Evolutionary conservation across 1,140 invertebrate genomes (phyloP), one percentile per base, ranked within the genome.

Genomic region (Drosophila suzukii): DNA sequence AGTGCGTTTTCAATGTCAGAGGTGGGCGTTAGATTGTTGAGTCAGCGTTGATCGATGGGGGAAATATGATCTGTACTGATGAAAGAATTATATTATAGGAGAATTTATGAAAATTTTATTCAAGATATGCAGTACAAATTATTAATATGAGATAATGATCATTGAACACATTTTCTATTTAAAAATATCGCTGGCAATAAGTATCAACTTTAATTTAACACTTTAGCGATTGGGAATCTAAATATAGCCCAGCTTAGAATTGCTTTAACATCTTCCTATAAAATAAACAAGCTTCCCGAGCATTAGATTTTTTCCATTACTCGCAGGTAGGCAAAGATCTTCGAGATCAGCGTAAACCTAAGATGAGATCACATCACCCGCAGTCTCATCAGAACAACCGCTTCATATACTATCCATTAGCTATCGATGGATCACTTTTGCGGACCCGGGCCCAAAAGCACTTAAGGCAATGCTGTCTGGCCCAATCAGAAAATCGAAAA

Each of bases 371-470:
- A 71, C 67, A 57, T 30, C 62, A 39, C 62, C 62, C 62, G 15
- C 43, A 49, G 12, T 20, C 27, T 8, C 10, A 10, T 7, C 15
- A 61, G 13, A 46, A 61, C 11, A 27, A 65, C 24, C 43, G 15
- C 47, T 20, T 51, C 8, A 34, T 17, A 34, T 51, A 39, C 44
- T 20, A 50, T 57, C 67, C 67, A 71, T 71, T 71, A 71, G 67
- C 67, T n/a, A 71, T 57, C 63, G 67, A 43, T 55, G 66, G 51
- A 66, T 78, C 47, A 63, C 65, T 57, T 36, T 82, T 83, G 61
- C 44, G 20, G 8, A 34, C 32, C 32, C 32, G 1, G 30, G 63
- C 70, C 50, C 44, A 75, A 62, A 71, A 71, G 65, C 65, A 66
- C 71, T 82, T 71, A 84, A 56, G 56, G 56, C 67, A 11, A 38